Percentiles rank a stretch among this genome's conserved stretches.
These are phyloP conservation scores for Chironomus tepperi DNA, from an alignment of 1,140 invertebrate genomes.

Conservation along the genomic window DNA sequence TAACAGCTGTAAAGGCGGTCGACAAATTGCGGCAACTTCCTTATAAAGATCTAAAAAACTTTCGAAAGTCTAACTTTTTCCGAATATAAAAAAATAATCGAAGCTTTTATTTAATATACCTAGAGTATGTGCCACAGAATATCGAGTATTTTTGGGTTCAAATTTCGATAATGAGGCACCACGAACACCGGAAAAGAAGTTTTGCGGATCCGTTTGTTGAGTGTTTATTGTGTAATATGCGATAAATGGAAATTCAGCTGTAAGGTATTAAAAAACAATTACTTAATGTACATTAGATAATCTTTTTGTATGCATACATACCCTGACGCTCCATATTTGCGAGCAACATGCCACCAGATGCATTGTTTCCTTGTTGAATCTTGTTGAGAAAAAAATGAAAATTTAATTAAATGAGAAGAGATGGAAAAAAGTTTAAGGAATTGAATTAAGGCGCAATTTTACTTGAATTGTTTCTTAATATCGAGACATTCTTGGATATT, in stretches of 20 bases:
- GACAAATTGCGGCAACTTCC: slow-evolving; percentile 80
- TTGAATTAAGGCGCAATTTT: no score
- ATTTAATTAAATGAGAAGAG: not conserved
- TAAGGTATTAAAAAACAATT: no score
- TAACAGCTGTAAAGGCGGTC: slow-evolving; percentile 58
- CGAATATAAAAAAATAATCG: no score
- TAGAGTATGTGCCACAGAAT: slow-evolving; percentile 75
- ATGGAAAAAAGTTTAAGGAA: no score
- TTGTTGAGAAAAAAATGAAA: not conserved
- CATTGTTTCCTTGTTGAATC: slow-evolving; percentile 50
- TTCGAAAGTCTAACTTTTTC: no score
- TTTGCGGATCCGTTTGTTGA: slow-evolving; percentile 67
- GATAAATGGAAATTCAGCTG: slow-evolving; percentile 85
- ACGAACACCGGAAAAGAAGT: slow-evolving; percentile 74
- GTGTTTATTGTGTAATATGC: slow-evolving; percentile 83
- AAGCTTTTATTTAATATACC: no score
- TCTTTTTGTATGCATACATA: slow-evolving; percentile 37
- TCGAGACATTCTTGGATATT: no score
- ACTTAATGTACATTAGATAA: no score
- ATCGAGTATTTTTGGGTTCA: slow-evolving; percentile 57
- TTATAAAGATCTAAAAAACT: slow-evolving; percentile 58
- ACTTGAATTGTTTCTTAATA: no score
- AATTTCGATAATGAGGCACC: slow-evolving; percentile 71
- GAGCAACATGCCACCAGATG: slow-evolving; percentile 66
- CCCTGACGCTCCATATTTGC: slow-evolving; percentile 81